Conservation (phyloP, 1,140 invertebrate species). For the Drosophila pachea region DNA sequence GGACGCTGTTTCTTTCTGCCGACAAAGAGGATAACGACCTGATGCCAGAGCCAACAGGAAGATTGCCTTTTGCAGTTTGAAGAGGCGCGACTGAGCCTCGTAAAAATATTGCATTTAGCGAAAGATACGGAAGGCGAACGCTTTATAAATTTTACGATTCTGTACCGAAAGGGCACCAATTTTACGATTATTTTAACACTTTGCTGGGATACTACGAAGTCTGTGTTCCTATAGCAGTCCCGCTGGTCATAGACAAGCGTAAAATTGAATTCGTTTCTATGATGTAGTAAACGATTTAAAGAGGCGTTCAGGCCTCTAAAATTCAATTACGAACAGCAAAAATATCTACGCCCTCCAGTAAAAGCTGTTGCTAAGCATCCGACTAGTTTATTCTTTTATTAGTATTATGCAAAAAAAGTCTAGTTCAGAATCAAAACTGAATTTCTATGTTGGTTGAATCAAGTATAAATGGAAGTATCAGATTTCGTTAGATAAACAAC, state of each 20-base stretch:
- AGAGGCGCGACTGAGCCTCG: constrained; percentile 42
- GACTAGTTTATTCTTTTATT: too few relatives aligned
- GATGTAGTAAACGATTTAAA: constrained; percentile 46
- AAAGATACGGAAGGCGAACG: constrained; percentile 43
- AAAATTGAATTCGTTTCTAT: constrained; percentile 70
- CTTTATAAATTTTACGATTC: constrained; percentile 55
- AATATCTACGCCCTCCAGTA: constrained; percentile 14
- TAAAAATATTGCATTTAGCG: constrained; percentile 72
- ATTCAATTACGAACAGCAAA: constrained; percentile 46
- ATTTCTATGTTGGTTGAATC: too few relatives aligned
- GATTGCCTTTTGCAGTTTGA: constrained; percentile 12
- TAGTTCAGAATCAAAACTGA: too few relatives aligned
- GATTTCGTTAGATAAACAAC: too few relatives aligned
- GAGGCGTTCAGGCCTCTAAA: constrained; percentile 56
- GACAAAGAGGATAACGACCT: constrained; percentile 52
- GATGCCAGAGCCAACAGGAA: constrained; percentile 1
- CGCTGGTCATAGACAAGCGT: constrained; percentile 62
- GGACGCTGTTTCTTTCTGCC: constrained; percentile 42
- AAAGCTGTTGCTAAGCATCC: neutral
- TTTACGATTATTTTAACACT: constrained; percentile 72
- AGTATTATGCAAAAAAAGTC: too few relatives aligned
- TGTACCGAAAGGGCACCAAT: constrained; percentile 31
- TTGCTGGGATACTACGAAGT: constrained; percentile 25
- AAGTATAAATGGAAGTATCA: too few relatives aligned
- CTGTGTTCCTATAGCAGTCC: constrained; percentile 7